Conservation (phyloP, 1,140 invertebrate genomes). For the Tetramorium alpestre region DNA sequence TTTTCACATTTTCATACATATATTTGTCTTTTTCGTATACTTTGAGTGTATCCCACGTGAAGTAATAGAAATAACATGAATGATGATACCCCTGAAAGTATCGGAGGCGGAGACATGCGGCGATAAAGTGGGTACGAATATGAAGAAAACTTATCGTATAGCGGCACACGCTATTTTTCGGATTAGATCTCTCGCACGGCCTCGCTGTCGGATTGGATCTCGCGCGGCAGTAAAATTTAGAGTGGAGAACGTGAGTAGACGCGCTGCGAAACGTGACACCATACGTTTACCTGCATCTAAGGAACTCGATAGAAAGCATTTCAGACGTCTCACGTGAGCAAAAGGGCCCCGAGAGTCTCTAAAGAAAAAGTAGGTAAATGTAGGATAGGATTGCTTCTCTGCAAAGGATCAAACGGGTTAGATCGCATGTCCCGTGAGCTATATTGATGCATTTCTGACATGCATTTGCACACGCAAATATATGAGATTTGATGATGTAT, state of each 20-base stretch:
- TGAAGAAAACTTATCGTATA: constrained; percentile 37
- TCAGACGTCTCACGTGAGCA: constrained; percentile 37
- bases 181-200: constrained; percentile 60
- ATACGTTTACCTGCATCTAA: constrained; percentile 54
- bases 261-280: constrained; percentile 54
- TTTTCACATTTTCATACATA: not conserved
- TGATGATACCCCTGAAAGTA: not conserved
- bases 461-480: not conserved
- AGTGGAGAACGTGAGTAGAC: constrained; percentile 41
- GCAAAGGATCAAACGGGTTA: constrained; percentile 49
- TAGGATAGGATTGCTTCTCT: not conserved
- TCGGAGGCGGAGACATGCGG: not conserved
- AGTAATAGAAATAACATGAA: not conserved
- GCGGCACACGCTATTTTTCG: constrained; percentile 42
- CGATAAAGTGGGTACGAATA: constrained; percentile 16
- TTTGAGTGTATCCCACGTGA: not conserved
- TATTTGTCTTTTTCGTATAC: not conserved
- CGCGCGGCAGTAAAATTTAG: constrained; percentile 50
- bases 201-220: constrained; percentile 57
- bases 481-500: not conserved
- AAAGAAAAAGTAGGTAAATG: constrained; percentile 21
- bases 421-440: constrained; percentile 39
- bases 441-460: not conserved
- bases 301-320: constrained; percentile 60
- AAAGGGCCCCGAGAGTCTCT: not conserved